A percentile compares a stretch with the other conserved stretches of the same genome.
These are phyloP conservation scores for Drosophila ananassae DNA, from an alignment of 1,140 invertebrate genomes.

Conservation along the genomic window DNA sequence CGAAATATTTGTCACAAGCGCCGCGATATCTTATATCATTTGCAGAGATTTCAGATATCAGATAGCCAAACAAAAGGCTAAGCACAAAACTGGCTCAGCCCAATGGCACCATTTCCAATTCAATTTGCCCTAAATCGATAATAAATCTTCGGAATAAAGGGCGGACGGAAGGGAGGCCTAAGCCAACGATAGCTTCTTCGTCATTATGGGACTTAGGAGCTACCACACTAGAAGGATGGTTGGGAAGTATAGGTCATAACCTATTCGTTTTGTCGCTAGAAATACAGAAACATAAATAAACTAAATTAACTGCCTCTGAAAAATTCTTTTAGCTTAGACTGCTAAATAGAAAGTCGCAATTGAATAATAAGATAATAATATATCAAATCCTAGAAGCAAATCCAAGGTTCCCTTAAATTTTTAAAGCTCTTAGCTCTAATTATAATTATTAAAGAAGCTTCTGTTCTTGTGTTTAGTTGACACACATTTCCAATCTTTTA, in stretches of 20 bases:
- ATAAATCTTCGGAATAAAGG: neutral
- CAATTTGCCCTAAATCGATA: slow-evolving; percentile 38
- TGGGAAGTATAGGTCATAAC: neutral
- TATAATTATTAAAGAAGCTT: too few species aligned
- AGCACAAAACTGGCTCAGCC: slow-evolving; percentile 14
- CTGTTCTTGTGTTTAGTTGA: too few species aligned
- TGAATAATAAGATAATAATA: too few species aligned
- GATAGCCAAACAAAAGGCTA: slow-evolving; percentile 26
- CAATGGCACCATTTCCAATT: slow-evolving; percentile 40
- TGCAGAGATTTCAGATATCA: slow-evolving; percentile 27
- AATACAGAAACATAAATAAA: slow-evolving; percentile 18
- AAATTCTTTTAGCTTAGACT: neutral
- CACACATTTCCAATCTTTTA: too few species aligned
- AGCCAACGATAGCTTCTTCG: slow-evolving; percentile 20
- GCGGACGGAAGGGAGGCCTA: slow-evolving; percentile 4
- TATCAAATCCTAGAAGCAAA: too few species aligned
- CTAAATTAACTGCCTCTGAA: slow-evolving; percentile 24
- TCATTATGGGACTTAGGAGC: slow-evolving; percentile 35
- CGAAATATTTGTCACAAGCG: slow-evolving; percentile 27
- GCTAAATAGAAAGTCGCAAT: neutral
- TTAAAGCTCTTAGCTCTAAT: too few species aligned
- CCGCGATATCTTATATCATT: slow-evolving; percentile 20
- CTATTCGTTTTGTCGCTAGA: neutral
- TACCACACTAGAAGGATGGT: slow-evolving; percentile 30
- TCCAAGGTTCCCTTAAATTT: too few species aligned